Evolutionary conservation across 2,888 invertebrate genomes (phyloP), one percentile per base, ranked within the genome.

Genomic region (Caenorhabditis wallacei): DNA sequence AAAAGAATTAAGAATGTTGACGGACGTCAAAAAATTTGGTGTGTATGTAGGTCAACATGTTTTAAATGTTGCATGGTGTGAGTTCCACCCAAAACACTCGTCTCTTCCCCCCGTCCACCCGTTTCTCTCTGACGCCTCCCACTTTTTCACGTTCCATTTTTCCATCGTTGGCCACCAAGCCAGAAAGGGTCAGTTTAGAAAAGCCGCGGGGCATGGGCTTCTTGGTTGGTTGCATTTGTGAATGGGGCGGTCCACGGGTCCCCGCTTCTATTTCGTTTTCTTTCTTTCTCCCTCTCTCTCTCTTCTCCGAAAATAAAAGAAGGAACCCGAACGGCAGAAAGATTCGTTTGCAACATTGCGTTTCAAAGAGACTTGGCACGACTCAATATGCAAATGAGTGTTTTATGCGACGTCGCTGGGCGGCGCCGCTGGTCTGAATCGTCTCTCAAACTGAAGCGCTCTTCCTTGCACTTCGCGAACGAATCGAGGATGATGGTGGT

Each of bases 281-380:
- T 30, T 70, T 43, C 43, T 24, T 76, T 54, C 51, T 46, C 46
- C 63, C 18, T 46, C 10, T 43, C 59, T 18, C 18, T 48, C 26
- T 30, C 57, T 43, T 43, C n/a, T 76, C 63, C 76, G 61, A 78
- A 78, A 78, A 78, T 69, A 78, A 78, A 69, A 59, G 53, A 26
- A 26, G 53, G 69, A 78, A 78, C 78, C 61, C 78, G 78, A 78
- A 78, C 78, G 78, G 69, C 78, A 63, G 56, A 78, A 78, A 63
- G 78, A 78, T 69, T 78, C 78, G 78, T 78, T 78, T 78, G 78
- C 78, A 78, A 78, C 78, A 78, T 78, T 78, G 78, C 69, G 69
- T 78, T 78, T 78, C 78, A 69, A 54, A 54, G 78, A 78, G 78
- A 69, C 69, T 69, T 78, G 69, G 78, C 78, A 78, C 78, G 56